phyloP scores from a whole-genome alignment of 2,888 invertebrate genomes.

The Tuberolachnus salignus region DNA sequence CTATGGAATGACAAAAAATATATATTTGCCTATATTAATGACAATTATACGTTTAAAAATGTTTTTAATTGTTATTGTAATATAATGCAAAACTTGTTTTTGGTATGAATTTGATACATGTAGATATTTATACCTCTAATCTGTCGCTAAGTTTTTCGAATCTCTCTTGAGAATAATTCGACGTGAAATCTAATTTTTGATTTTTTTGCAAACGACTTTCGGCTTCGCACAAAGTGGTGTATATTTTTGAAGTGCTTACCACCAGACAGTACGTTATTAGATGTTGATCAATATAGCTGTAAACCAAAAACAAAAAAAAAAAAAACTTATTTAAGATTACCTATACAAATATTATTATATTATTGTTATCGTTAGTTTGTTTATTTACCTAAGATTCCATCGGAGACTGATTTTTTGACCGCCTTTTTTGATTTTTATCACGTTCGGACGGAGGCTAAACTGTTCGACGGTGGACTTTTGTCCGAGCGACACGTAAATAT shows the following conservation, averaged over 20 bases:
- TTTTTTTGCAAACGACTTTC: conserved; percentile 61
- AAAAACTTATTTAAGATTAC: background rate
- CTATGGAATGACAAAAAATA: conserved; percentile 36
- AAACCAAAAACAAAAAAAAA: conserved; percentile 58
- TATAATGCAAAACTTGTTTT: background rate
- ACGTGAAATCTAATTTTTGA: background rate
- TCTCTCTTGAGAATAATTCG: background rate
- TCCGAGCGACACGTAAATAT: background rate
- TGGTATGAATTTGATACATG: too few relatives aligned
- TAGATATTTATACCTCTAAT: conserved; percentile 24
- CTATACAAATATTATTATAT: background rate
- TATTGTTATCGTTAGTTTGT: background rate
- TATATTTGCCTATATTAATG: background rate
- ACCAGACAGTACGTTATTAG: conserved; percentile 66
- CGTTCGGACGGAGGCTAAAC: conserved; percentile 8
- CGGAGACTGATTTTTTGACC: conserved; percentile 6
- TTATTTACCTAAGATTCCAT: conserved; percentile 51
- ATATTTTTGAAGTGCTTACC: conserved; percentile 64
- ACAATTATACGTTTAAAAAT: background rate
- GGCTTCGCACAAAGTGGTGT: conserved; percentile 65
- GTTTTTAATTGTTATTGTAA: background rate
- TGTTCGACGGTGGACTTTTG: background rate
- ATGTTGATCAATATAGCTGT: conserved; percentile 65
- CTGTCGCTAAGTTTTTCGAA: background rate
- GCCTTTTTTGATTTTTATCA: conserved; percentile 31